Percentiles rank a stretch among this genome's conserved stretches.
phyloP scores from a whole-genome alignment of 2,888 invertebrate species.

The Amorpha juglandis region DNA sequence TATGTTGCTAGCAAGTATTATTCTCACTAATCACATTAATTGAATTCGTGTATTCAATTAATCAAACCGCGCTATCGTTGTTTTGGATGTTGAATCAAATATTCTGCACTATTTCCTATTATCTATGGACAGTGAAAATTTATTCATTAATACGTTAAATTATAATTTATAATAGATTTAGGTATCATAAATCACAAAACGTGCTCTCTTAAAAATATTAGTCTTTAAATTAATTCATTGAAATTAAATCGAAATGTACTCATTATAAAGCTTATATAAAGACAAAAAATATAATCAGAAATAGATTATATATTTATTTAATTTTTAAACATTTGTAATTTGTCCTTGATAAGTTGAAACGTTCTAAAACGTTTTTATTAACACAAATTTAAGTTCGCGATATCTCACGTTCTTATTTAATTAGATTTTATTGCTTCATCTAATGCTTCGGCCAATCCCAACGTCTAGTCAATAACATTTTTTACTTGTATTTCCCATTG shows the following conservation, averaged over 20 bases:
- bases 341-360: not conserved
- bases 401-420: not conserved
- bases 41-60: slow-evolving; percentile 7
- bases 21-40: slow-evolving; percentile 11
- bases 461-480: not conserved
- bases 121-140: not conserved
- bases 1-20: not conserved
- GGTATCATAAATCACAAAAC: too few species aligned
- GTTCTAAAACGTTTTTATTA: not conserved
- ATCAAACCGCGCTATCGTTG: slow-evolving; percentile 2
- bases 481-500: slow-evolving; percentile 3
- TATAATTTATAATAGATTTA: too few species aligned
- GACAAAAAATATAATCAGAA: too few species aligned
- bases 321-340: too few species aligned
- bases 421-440: slow-evolving; percentile 6
- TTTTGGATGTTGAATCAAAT: slow-evolving; percentile 3
- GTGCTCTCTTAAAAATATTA: too few species aligned
- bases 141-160: not conserved
- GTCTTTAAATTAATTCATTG: too few species aligned
- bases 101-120: not conserved
- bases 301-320: too few species aligned
- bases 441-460: not conserved
- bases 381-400: not conserved
- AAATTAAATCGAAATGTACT: too few species aligned
- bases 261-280: too few species aligned